A percentile compares a stretch with the other conserved stretches of the same genome.
These are phyloP conservation scores for Pachyuromys duprasi DNA, from an alignment of 2,797 vertebrate species.

Conservation along the genomic window DNA sequence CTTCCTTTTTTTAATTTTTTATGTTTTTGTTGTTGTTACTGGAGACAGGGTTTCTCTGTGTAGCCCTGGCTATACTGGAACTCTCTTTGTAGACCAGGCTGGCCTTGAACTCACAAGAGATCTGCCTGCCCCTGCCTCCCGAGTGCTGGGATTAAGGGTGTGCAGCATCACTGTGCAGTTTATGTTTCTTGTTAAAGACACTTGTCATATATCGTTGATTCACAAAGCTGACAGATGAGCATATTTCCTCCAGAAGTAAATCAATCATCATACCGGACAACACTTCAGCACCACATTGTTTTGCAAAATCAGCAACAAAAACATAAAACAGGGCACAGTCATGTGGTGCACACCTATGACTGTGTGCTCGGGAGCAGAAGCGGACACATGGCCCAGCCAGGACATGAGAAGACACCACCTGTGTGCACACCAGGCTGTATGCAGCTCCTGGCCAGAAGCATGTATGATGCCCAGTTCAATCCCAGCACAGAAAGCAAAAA, in stretches of 20 bases:
- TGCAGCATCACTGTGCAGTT: too few species aligned
- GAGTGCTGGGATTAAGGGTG: too few species aligned
- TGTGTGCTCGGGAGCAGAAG: not conserved
- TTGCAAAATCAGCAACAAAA: constrained; percentile 41
- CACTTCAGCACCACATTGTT: not conserved
- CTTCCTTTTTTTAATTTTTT: not conserved
- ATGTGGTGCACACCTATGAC: not conserved
- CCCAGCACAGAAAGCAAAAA: not conserved
- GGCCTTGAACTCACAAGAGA: too few species aligned
- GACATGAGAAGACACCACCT: not conserved
- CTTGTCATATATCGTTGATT: not conserved
- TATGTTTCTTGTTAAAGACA: not conserved
- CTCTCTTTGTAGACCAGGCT: too few species aligned
- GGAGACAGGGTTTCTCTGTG: too few species aligned
- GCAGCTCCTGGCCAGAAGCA: not conserved
- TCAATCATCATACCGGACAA: not conserved
- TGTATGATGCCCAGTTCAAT: not conserved
- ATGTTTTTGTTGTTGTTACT: too few species aligned
- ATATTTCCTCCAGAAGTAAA: not conserved
- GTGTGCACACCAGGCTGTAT: not conserved
- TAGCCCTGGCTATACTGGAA: too few species aligned
- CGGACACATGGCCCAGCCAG: not conserved
- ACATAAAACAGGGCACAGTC: not conserved
- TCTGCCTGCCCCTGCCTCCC: too few species aligned
- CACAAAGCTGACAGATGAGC: not conserved